Evolutionary conservation across 2,113 vertebrate genomes (phyloP).

Genomic region (Callopanchax toddi): DNA sequence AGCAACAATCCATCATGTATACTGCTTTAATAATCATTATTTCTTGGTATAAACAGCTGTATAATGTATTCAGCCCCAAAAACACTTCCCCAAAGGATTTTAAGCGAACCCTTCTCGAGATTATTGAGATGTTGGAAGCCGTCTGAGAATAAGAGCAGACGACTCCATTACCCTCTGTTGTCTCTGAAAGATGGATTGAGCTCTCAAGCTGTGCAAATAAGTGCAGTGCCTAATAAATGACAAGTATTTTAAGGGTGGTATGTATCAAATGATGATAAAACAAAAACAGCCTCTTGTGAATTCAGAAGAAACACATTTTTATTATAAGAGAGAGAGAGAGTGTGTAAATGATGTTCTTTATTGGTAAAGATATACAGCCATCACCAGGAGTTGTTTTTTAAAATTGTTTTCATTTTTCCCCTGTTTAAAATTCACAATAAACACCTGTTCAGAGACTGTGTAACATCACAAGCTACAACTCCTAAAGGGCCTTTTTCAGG

Average conservation of each 20-base stretch:
- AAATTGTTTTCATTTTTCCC: neutral
- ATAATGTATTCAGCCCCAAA: constrained; percentile 31
- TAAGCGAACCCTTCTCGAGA: constrained; percentile 11
- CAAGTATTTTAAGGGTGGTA: constrained; percentile 19
- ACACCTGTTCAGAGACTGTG: neutral
- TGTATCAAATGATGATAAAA: neutral
- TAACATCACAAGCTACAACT: constrained; percentile 10
- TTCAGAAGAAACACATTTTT: constrained; percentile 3
- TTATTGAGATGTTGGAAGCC: constrained; percentile 41
- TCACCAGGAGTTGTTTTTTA: neutral
- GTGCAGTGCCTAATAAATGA: constrained; percentile 24
- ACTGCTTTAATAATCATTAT: constrained; percentile 48
- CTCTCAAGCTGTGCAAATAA: constrained; percentile 12
- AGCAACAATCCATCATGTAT: constrained; percentile 49
- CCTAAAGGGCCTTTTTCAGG: constrained; percentile 23
- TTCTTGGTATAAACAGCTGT: constrained; percentile 51
- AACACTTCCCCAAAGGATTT: constrained; percentile 37
- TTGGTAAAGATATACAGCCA: neutral
- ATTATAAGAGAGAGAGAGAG: too few relatives aligned
- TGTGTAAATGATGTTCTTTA: neutral
- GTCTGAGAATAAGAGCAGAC: constrained; percentile 33
- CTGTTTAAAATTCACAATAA: constrained; percentile 9
- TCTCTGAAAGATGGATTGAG: constrained; percentile 27
- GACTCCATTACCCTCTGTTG: constrained; percentile 48
- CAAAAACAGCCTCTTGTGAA: too few relatives aligned